Evolutionary conservation across 2,113 vertebrate genomes (phyloP).

Genomic region (Spea multiplicata): DNA sequence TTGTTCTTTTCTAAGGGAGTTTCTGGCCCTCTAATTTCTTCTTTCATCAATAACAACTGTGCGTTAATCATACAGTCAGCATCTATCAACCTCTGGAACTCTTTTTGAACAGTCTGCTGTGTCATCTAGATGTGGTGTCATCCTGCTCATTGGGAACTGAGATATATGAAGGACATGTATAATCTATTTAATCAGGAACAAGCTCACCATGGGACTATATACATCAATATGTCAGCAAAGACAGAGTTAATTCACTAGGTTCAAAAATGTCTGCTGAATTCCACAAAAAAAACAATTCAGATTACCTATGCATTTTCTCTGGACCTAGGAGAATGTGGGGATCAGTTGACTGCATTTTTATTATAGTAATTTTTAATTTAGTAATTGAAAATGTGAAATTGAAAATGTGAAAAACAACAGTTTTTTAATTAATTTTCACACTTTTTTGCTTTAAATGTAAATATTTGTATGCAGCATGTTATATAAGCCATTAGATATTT

Average conservation of each 20-base stretch:
- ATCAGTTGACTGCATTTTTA: no score
- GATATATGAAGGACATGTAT: slow-evolving; percentile 1
- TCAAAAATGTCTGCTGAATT: slow-evolving; percentile 6
- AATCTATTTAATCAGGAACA: slow-evolving; percentile 5
- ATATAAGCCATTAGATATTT: no score
- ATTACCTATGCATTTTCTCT: not conserved
- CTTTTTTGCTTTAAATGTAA: no score
- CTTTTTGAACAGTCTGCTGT: not conserved
- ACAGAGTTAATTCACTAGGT: not conserved
- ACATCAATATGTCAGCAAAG: slow-evolving; percentile 14
- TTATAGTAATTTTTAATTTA: no score
- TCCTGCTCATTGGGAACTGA: not conserved
- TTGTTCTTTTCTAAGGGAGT: not conserved
- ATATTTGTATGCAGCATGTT: no score
- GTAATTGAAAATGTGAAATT: no score
- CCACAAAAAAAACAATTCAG: not conserved
- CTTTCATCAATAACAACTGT: not conserved
- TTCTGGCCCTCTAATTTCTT: not conserved
- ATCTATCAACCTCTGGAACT: not conserved
- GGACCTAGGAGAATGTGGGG: no score
- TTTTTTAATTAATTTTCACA: no score
- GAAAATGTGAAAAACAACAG: no score
- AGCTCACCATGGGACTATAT: not conserved
- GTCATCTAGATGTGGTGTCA: not conserved
- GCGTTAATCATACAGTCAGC: not conserved